phyloP scores from a whole-genome alignment of 2,888 invertebrate genomes.

The Ernsta delagoae region DNA sequence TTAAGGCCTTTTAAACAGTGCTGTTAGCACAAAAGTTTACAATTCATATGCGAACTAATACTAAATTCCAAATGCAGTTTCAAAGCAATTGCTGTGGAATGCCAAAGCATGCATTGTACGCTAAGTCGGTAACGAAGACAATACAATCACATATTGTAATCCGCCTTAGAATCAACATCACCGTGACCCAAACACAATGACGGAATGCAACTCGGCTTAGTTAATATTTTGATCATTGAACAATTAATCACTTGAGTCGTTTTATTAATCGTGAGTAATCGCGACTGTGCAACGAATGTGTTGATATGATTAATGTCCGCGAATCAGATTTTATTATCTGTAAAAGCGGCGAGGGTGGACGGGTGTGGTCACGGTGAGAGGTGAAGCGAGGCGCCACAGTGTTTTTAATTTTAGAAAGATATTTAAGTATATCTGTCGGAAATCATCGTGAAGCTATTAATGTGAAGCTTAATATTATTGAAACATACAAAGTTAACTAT shows the following conservation, averaged over 20 bases:
- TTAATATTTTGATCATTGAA: conserved; percentile 63
- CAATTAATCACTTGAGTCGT: conserved; percentile 69
- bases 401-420: neutral
- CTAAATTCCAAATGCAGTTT: neutral
- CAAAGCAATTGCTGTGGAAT: conserved; percentile 3
- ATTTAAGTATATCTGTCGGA: neutral
- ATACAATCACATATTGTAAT: conserved; percentile 47
- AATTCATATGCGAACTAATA: neutral
- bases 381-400: conserved; percentile 9
- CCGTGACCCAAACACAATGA: conserved; percentile 53
- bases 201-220: conserved; percentile 52
- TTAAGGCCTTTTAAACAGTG: neutral
- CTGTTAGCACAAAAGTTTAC: neutral
- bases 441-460: no score
- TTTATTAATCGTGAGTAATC: conserved; percentile 71
- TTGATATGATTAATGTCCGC: conserved; percentile 77
- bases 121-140: conserved; percentile 35
- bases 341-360: conserved; percentile 47
- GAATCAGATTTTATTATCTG: conserved; percentile 73
- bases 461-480: no score
- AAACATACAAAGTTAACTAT: no score
- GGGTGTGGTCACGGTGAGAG: neutral
- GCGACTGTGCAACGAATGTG: conserved; percentile 68
- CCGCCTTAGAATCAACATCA: conserved; percentile 19
- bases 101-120: conserved; percentile 8